Evolutionary conservation across 1,140 invertebrate species (phyloP).

Genomic region (Choristoneura fumiferana): DNA sequence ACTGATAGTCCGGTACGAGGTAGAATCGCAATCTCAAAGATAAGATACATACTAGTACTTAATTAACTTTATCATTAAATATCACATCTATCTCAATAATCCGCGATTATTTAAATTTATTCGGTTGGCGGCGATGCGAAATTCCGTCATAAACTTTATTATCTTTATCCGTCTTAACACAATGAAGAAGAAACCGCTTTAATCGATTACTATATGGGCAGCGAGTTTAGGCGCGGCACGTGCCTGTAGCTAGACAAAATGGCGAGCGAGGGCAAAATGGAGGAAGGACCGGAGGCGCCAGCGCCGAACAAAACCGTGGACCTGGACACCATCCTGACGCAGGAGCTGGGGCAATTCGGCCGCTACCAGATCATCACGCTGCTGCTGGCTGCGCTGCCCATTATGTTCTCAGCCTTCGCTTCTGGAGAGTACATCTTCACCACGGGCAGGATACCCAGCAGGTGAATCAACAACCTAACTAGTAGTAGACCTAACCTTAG

Average conservation of each 20-base stretch:
- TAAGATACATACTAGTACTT: too few species aligned
- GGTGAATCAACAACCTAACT: slow-evolving; percentile 41
- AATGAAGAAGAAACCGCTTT: neutral
- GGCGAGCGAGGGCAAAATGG: slow-evolving; percentile 29
- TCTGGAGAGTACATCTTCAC: slow-evolving; percentile 65
- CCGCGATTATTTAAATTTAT: neutral
- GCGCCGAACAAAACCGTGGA: slow-evolving; percentile 33
- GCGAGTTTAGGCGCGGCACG: neutral
- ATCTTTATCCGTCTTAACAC: slow-evolving; percentile 2
- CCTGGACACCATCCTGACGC: slow-evolving; percentile 50
- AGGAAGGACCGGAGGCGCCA: neutral
- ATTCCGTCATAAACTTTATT: neutral
- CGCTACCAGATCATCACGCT: slow-evolving; percentile 55
- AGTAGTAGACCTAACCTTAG: too few species aligned
- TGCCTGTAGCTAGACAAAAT: slow-evolving; percentile 5
- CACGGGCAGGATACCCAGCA: slow-evolving; percentile 55
- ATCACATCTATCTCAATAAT: neutral
- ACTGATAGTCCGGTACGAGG: too few species aligned
- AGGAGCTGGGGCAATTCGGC: slow-evolving; percentile 60
- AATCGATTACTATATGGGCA: neutral
- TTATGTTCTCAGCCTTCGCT: slow-evolving; percentile 62
- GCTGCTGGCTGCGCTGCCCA: slow-evolving; percentile 48
- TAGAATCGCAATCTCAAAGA: too few species aligned
- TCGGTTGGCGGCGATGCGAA: neutral
- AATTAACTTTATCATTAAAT: neutral